Evolutionary conservation across 2,888 invertebrate genomes (phyloP).

Genomic region (Gerris lacustris): DNA sequence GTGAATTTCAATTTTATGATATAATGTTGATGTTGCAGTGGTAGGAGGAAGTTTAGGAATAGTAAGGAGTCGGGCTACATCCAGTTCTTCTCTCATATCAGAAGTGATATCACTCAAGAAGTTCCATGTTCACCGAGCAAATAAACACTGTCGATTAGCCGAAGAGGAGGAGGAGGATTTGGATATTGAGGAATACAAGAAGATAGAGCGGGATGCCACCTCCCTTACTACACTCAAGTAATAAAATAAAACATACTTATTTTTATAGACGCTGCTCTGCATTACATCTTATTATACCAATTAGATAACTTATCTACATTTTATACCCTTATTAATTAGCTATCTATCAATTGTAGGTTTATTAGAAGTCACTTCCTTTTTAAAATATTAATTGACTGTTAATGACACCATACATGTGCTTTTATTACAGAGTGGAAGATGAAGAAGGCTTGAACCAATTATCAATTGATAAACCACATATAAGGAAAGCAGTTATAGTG

Average conservation of each 20-base stretch:
- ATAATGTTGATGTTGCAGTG: not conserved
- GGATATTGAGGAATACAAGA: not conserved
- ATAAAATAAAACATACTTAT: too few species aligned
- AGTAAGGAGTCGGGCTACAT: slow-evolving; percentile 42
- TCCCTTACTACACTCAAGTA: slow-evolving; percentile 1
- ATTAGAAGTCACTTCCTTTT: too few species aligned
- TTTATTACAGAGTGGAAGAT: slow-evolving; percentile 28
- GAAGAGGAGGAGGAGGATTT: slow-evolving; percentile 22
- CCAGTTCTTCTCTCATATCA: slow-evolving; percentile 63
- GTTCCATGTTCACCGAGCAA: slow-evolving; percentile 21
- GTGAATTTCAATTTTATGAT: too few species aligned
- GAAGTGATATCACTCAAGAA: slow-evolving; percentile 58
- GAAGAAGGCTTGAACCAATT: slow-evolving; percentile 32
- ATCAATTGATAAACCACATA: not conserved
- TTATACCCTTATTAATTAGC: too few species aligned
- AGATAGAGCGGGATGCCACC: not conserved
- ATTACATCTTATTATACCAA: too few species aligned
- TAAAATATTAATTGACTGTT: too few species aligned
- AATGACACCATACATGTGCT: not conserved
- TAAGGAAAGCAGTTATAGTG: not conserved
- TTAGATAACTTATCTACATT: too few species aligned
- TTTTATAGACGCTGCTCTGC: too few species aligned
- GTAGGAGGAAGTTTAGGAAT: slow-evolving; percentile 25
- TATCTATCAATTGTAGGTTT: too few species aligned
- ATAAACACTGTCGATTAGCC: slow-evolving; percentile 26